Conservation (phyloP, 2,888 invertebrate genomes). For the Phrixothrix hirtus region DNA sequence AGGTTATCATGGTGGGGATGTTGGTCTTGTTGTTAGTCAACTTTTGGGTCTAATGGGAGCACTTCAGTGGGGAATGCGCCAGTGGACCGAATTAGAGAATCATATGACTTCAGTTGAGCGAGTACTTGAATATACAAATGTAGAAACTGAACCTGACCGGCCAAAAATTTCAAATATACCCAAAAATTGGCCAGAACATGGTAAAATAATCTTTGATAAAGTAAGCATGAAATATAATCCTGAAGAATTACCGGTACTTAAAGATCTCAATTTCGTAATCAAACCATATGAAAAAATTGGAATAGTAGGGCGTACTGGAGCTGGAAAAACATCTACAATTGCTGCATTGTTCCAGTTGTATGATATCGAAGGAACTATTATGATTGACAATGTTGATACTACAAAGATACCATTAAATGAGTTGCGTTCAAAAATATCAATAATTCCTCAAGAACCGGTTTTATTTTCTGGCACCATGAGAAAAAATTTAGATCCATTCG, state of each 20-base stretch:
- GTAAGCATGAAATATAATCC: conserved; percentile 74
- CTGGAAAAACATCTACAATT: conserved; percentile 81
- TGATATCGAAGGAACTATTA: conserved; percentile 74
- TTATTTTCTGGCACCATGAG: conserved; percentile 86
- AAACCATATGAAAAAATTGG: conserved; percentile 75
- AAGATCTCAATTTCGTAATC: conserved; percentile 68
- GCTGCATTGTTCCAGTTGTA: conserved; percentile 81
- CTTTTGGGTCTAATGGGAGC: conserved; percentile 71
- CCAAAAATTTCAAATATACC: conserved; percentile 59
- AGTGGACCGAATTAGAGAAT: conserved; percentile 81
- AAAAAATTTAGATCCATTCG: conserved; percentile 88
- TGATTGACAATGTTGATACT: conserved; percentile 79
- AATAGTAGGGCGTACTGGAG: conserved; percentile 82
- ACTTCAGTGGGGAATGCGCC: conserved; percentile 70
- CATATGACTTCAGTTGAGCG: conserved; percentile 91
- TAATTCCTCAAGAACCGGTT: conserved; percentile 86
- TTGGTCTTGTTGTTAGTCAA: conserved; percentile 82
- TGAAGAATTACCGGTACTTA: conserved; percentile 73
- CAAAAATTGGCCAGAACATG: conserved; percentile 75
- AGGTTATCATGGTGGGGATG: conserved; percentile 60
- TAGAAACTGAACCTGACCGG: conserved; percentile 51
- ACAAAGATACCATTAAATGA: conserved; percentile 73
- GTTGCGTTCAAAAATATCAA: conserved; percentile 76
- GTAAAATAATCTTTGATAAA: conserved; percentile 69
- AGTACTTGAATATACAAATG: conserved; percentile 57